Evolutionary conservation across 2,888 invertebrate genomes (phyloP), one percentile per base, ranked within the genome.

Genomic region (Iselma pallidipennis): DNA sequence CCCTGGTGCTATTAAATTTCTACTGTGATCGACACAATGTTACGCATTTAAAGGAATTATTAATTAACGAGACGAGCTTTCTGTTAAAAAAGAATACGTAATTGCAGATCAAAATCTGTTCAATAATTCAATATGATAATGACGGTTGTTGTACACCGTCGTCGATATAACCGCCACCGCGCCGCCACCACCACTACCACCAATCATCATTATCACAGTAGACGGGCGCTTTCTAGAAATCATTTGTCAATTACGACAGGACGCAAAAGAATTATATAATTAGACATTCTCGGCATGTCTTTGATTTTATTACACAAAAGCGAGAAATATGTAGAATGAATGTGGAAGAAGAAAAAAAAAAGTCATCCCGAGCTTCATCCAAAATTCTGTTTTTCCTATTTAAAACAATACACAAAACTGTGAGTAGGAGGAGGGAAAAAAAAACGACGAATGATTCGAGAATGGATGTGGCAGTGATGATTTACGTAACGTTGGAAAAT

Each of bases 31-130:
- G 14, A 50, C 51, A 68, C 66, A 69, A 68, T 68, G 58, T 66
- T n/a, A n/a, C n/a, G n/a, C n/a, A n/a, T n/a, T n/a, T n/a, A n/a
- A 63, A 65, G 66, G 70, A 71, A 74, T 71, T 70, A 71, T 71
- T 71, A 70, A 74, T 72, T 55, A 50, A 55, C 19, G 49, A 55
- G 54, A 55, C 33, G 49, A 48, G 23, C 54, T 59, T 64, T 59
- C 60, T 68, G 64, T 70, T 66, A 71, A 72, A 19, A 74, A 73
- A 74, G 73, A 73, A 71, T 72, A 57, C 57, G 48, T 72, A 72
- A 74, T 72, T 71, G 67, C 68, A 67, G 64, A 68, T 48, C 50
- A 19, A 57, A 60, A 57, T 25, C 49, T 37, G 50, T 50, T 71
- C 67, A 71, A 69, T 71, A 66, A 71, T 71, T 71, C 71, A 71